These are phyloP conservation scores for Aplidium turbinatum DNA, from an alignment of 23 tunicate species.

Conservation along the genomic window DNA sequence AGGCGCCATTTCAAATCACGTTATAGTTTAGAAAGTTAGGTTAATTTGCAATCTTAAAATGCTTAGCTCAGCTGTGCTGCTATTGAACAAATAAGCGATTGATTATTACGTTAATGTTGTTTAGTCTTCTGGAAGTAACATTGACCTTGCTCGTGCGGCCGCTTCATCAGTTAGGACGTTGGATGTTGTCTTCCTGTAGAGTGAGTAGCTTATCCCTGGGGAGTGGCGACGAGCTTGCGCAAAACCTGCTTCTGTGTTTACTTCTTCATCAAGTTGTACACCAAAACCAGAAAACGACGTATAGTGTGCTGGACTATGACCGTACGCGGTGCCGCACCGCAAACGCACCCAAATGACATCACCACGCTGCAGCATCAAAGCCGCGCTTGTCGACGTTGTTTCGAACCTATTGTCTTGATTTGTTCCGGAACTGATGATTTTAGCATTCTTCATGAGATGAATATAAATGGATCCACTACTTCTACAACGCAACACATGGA, in stretches of 20 bases:
- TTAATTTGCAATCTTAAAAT: too few relatives aligned
- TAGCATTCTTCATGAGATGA: slow-evolving; percentile 82
- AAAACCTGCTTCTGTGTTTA: slow-evolving; percentile 27
- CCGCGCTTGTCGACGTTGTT: slow-evolving; percentile 88
- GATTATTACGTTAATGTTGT: too few relatives aligned
- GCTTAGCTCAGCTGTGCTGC: too few relatives aligned
- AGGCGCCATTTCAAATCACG: too few relatives aligned
- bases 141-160: too few relatives aligned
- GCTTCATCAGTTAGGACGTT: too few relatives aligned
- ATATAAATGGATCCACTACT: slow-evolving; percentile 72
- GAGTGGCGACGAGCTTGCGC: slow-evolving; percentile 17
- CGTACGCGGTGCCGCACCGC: slow-evolving; percentile 89
- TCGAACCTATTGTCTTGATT: slow-evolving; percentile 90
- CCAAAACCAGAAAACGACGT: slow-evolving; percentile 93
- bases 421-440: slow-evolving; percentile 81
- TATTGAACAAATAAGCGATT: too few relatives aligned
- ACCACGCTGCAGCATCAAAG: slow-evolving; percentile 63
- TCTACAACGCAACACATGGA: slow-evolving; percentile 82
- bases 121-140: too few relatives aligned
- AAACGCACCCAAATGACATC: slow-evolving; percentile 96
- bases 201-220: slow-evolving; percentile 27
- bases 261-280: slow-evolving; percentile 56
- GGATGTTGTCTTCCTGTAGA: slow-evolving; percentile 39
- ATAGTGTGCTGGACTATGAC: slow-evolving; percentile 82
- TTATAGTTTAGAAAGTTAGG: too few relatives aligned